Evolutionary conservation across 2,797 vertebrate genomes (phyloP).

Genomic region (Hoplostethus atlanticus): DNA sequence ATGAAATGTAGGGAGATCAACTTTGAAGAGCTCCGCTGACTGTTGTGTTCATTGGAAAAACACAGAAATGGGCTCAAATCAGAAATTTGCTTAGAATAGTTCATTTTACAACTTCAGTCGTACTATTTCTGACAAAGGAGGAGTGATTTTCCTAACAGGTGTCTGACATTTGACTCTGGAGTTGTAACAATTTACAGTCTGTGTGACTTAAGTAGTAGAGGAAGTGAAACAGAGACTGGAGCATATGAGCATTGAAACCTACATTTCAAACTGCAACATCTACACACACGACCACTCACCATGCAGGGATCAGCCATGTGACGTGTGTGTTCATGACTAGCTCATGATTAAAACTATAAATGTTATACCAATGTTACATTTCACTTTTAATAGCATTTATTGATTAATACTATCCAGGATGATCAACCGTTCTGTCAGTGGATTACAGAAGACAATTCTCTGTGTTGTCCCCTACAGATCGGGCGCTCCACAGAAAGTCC

Average conservation of each 20-base stretch:
- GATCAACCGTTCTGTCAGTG: background rate
- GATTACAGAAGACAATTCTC: background rate
- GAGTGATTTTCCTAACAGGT: background rate
- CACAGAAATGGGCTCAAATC: background rate
- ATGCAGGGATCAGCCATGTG: background rate
- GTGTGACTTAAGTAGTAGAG: too few species aligned
- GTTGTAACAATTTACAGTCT: too few species aligned
- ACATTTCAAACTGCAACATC: background rate
- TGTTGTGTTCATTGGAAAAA: background rate
- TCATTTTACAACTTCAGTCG: too few species aligned
- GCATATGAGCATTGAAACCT: too few species aligned
- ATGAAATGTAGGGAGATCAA: background rate
- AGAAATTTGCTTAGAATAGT: background rate
- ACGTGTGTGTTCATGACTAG: background rate
- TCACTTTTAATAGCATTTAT: background rate
- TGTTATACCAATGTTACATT: too few species aligned
- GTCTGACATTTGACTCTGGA: background rate
- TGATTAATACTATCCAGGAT: background rate
- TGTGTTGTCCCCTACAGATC: slow-evolving; percentile 69
- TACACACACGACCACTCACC: background rate
- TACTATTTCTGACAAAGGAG: background rate
- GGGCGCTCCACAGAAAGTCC: slow-evolving; percentile 87
- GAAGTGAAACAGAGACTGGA: too few species aligned
- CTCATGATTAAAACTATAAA: too few species aligned
- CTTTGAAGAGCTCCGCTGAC: background rate